A percentile compares a stretch with the other conserved stretches of the same genome.
phyloP scores from a whole-genome alignment of 1,140 invertebrate species.

The Drosophila sp. region DNA sequence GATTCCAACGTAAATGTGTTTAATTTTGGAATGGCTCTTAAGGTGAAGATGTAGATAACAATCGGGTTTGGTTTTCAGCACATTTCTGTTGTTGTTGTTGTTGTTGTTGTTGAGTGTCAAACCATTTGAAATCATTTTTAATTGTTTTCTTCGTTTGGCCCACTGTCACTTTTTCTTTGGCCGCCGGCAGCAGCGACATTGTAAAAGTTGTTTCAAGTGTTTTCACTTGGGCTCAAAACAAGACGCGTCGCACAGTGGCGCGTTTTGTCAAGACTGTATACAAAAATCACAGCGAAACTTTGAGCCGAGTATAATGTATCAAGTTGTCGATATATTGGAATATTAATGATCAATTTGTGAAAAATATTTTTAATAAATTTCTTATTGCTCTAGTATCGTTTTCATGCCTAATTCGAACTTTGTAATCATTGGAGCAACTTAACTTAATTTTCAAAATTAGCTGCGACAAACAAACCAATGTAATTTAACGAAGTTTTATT shows the following conservation, averaged over 20 bases:
- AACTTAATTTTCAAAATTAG: no score
- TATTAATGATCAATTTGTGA: no score
- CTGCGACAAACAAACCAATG: no score
- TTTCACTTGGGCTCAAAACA: slow-evolving; percentile 61
- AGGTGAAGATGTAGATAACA: slow-evolving; percentile 12
- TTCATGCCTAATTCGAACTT: no score
- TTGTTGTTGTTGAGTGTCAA: slow-evolving; percentile 1
- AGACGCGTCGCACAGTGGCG: neutral
- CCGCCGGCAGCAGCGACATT: slow-evolving; percentile 48
- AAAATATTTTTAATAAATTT: no score
- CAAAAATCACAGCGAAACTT: no score
- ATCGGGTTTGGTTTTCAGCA: neutral
- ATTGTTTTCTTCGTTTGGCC: slow-evolving; percentile 50
- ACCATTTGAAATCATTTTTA: slow-evolving; percentile 51
- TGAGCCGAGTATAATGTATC: no score
- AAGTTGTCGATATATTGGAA: no score
- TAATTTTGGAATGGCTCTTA: neutral
- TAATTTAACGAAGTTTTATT: no score
- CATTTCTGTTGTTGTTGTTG: slow-evolving; percentile 1
- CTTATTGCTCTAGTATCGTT: no score
- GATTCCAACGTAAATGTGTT: neutral
- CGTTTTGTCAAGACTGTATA: no score
- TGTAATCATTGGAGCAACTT: no score
- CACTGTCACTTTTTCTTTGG: slow-evolving; percentile 73
- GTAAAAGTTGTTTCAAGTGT: slow-evolving; percentile 71